phyloP scores from a whole-genome alignment of 2,797 vertebrate species.

The Labroides dimidiatus region DNA sequence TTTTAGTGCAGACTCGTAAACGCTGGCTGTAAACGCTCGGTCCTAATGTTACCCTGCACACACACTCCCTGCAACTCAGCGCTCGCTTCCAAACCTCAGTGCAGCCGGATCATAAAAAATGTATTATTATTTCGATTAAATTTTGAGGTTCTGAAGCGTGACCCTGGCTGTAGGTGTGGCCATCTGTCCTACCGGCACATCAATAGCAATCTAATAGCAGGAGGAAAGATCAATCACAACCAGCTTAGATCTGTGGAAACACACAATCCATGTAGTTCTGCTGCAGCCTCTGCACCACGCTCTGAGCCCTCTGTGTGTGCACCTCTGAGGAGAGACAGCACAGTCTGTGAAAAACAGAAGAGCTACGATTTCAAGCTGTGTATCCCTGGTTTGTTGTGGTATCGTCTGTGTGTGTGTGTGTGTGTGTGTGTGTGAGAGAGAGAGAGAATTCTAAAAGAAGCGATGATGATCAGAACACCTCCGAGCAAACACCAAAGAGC shows the following conservation, averaged over 20 bases:
- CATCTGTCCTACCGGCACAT: conserved; percentile 65
- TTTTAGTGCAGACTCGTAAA: conserved; percentile 57
- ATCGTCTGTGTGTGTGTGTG: background rate
- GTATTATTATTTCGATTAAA: conserved; percentile 71
- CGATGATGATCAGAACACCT: background rate
- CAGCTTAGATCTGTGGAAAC: conserved; percentile 77
- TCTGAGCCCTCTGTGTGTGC: background rate
- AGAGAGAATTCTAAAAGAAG: conserved; percentile 4
- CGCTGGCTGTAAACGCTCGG: conserved; percentile 44
- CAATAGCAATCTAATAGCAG: conserved; percentile 79
- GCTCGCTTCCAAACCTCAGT: conserved; percentile 39
- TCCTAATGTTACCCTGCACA: conserved; percentile 56
- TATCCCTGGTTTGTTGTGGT: background rate
- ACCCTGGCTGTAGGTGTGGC: conserved; percentile 72
- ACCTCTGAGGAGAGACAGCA: background rate
- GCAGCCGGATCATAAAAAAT: conserved; percentile 69
- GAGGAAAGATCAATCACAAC: conserved; percentile 75
- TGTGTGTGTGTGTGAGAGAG: too few species aligned
- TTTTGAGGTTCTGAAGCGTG: conserved; percentile 61
- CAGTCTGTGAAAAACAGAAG: background rate
- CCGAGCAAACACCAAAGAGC: background rate
- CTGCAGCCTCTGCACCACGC: conserved; percentile 24
- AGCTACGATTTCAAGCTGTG: background rate
- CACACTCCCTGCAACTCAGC: conserved; percentile 43
- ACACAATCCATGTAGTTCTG: conserved; percentile 26